Conservation (phyloP, 2,113 vertebrate species). For the Sorex fumeus region DNA sequence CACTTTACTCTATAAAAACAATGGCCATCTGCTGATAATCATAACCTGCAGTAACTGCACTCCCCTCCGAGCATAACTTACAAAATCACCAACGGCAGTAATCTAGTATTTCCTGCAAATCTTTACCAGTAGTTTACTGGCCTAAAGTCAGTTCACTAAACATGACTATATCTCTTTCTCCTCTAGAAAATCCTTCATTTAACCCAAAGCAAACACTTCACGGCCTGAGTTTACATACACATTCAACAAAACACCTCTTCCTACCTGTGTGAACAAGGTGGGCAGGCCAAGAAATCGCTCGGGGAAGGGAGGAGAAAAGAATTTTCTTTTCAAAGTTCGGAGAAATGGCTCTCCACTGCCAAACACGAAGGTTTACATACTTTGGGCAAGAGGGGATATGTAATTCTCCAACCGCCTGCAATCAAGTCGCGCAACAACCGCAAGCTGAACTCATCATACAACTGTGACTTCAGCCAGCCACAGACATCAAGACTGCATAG, state of each 20-base stretch:
- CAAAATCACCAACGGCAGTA: not conserved
- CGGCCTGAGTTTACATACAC: not conserved
- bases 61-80: too few species aligned
- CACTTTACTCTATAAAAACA: not conserved
- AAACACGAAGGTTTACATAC: conserved; percentile 56
- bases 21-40: not conserved
- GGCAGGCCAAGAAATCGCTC: not conserved
- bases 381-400: not conserved
- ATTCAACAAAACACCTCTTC: conserved; percentile 41
- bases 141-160: conserved; percentile 49
- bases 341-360: conserved; percentile 32
- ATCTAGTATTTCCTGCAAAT: not conserved
- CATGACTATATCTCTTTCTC: conserved; percentile 38
- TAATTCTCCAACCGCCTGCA: not conserved
- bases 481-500: conserved; percentile 24
- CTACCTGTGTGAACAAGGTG: conserved; percentile 47
- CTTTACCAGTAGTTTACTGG: conserved; percentile 11
- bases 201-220: conserved; percentile 11
- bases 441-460: conserved; percentile 27
- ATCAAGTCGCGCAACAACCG: conserved; percentile 1
- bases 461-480: conserved; percentile 53
- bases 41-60: conserved; percentile 5
- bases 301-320: not conserved
- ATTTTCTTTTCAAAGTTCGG: conserved; percentile 46
- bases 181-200: conserved; percentile 8